Conservation (phyloP, 2,797 vertebrate genomes). For the Pyrocephalus nanus region DNA sequence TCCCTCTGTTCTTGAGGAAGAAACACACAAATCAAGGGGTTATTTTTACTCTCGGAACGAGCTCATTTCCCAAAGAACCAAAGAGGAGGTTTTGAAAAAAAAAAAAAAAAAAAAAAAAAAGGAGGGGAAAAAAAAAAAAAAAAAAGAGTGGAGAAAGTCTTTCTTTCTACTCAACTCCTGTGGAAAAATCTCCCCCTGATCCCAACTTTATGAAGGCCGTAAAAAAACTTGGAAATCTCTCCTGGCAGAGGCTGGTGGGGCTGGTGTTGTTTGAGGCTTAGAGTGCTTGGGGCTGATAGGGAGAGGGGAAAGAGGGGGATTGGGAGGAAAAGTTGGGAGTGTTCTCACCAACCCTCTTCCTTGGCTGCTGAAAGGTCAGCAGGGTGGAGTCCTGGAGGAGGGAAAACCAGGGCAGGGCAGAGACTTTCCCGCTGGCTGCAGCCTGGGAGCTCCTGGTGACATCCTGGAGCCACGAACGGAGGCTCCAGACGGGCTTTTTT, state of each 20-base stretch:
- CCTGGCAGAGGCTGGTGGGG: constrained; percentile 29
- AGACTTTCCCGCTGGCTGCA: neutral
- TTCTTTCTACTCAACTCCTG: constrained; percentile 31
- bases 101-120: neutral
- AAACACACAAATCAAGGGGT: neutral
- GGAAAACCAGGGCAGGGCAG: neutral
- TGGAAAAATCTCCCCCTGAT: constrained; percentile 66
- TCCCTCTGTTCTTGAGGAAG: neutral
- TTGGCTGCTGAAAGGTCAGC: constrained; percentile 14
- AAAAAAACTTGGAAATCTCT: constrained; percentile 61
- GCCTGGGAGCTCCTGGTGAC: neutral
- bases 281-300: neutral
- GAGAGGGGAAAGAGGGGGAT: neutral
- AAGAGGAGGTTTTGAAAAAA: neutral
- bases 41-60: constrained; percentile 41
- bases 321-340: neutral
- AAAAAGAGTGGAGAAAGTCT: neutral
- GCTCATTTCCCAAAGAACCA: neutral
- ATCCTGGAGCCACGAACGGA: neutral
- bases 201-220: constrained; percentile 59
- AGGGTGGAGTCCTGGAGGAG: neutral
- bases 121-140: neutral
- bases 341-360: neutral
- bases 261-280: neutral
- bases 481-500: neutral